phyloP scores from a whole-genome alignment of 2,888 invertebrate species.

The Biston betularia region DNA sequence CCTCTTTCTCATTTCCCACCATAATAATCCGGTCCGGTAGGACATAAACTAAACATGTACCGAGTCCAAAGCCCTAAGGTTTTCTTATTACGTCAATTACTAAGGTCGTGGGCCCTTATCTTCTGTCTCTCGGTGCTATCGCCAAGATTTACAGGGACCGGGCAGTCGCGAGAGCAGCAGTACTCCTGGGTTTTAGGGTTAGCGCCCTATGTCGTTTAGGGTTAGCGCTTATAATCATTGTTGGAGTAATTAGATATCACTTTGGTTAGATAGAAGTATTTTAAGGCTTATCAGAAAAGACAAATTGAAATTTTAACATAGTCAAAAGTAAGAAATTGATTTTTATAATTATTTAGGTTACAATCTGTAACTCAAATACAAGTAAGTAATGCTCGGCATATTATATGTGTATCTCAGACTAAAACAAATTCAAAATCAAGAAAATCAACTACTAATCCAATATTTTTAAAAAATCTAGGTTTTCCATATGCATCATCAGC shows the following conservation, averaged over 20 bases:
- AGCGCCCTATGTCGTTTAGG: constrained; percentile 1
- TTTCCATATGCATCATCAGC: not conserved
- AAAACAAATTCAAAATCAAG: too few relatives aligned
- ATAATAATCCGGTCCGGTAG: constrained; percentile 19
- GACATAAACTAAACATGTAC: constrained; percentile 56
- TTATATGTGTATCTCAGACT: too few relatives aligned
- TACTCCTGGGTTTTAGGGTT: constrained; percentile 20
- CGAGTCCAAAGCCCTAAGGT: constrained; percentile 62
- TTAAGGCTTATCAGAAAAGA: not conserved
- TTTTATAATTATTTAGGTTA: too few relatives aligned
- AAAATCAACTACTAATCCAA: too few relatives aligned
- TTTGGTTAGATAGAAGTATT: not conserved
- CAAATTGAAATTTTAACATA: too few relatives aligned
- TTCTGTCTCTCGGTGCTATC: constrained; percentile 69
- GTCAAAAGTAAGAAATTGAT: too few relatives aligned
- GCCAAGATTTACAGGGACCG: constrained; percentile 74
- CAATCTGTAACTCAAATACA: too few relatives aligned
- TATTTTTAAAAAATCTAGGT: not conserved
- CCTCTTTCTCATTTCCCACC: constrained; percentile 16
- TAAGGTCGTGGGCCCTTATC: constrained; percentile 74
- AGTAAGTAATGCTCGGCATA: too few relatives aligned
- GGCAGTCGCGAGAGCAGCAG: constrained; percentile 43
- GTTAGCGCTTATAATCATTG: constrained; percentile 21
- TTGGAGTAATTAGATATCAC: not conserved
- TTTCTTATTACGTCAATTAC: constrained; percentile 81